A percentile compares a stretch with the other conserved stretches of the same genome.
Conservation (phyloP, 2,888 invertebrate genomes). For the Formica aserva region DNA sequence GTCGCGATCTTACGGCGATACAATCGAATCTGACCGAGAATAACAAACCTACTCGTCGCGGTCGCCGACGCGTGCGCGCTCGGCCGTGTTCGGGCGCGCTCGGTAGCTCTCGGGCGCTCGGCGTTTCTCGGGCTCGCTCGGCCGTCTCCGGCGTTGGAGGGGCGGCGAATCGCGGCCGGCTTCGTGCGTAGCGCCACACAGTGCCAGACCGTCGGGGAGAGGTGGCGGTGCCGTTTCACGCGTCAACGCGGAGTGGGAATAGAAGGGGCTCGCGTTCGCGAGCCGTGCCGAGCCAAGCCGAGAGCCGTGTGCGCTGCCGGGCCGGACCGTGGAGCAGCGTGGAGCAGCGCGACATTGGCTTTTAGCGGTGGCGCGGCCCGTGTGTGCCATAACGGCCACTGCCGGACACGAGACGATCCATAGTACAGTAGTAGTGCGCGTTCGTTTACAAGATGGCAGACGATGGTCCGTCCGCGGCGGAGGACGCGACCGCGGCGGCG, state of each 20-base stretch:
- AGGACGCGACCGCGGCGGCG: slow-evolving; percentile 85
- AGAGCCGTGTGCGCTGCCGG: slow-evolving; percentile 67
- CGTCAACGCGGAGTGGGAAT: slow-evolving; percentile 56
- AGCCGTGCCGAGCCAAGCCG: slow-evolving; percentile 26
- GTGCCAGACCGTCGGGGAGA: slow-evolving; percentile 66
- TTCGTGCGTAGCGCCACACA: slow-evolving; percentile 23
- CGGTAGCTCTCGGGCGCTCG: slow-evolving; percentile 30
- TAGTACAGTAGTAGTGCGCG: slow-evolving; percentile 87
- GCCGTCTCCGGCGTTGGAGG: slow-evolving; percentile 11
- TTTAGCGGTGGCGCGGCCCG: slow-evolving; percentile 72
- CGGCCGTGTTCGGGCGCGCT: background rate
- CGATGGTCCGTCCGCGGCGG: slow-evolving; percentile 90
- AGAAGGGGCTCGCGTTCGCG: slow-evolving; percentile 63
- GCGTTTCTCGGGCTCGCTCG: background rate
- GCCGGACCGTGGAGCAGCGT: slow-evolving; percentile 61
- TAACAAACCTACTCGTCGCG: too few species aligned
- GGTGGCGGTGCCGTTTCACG: slow-evolving; percentile 67
- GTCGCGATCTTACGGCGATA: too few species aligned
- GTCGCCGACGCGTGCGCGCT: background rate
- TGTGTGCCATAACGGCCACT: slow-evolving; percentile 75
- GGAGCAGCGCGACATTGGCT: slow-evolving; percentile 58
- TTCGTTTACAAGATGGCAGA: slow-evolving; percentile 92
- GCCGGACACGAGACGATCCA: slow-evolving; percentile 59
- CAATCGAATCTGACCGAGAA: too few species aligned
- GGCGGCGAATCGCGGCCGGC: background rate